Percentiles rank a stretch among this genome's conserved stretches.
These are phyloP conservation scores for Diglossa cyanea DNA, from an alignment of 2,797 vertebrate genomes.

Conservation along the genomic window DNA sequence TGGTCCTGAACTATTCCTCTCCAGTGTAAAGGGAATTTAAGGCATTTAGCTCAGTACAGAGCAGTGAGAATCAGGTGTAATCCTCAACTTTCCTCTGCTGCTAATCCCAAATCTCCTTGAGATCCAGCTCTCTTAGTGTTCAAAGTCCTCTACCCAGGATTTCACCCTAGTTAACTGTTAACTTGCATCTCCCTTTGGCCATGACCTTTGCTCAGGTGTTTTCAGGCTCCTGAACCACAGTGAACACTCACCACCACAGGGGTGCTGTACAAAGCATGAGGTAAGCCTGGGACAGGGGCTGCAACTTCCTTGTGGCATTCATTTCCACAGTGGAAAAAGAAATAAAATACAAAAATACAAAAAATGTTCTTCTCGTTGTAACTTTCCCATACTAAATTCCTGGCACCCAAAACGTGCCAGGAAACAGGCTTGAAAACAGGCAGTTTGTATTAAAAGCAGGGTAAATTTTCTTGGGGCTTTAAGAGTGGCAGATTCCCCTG, in stretches of 20 bases:
- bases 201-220: background rate
- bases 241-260: background rate
- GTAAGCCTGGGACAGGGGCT: background rate
- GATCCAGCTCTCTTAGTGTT: background rate
- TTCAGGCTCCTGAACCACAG: background rate
- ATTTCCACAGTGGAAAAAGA: conserved; percentile 4
- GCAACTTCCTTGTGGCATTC: background rate
- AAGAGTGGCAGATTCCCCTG: background rate
- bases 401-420: background rate
- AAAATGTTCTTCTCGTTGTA: background rate
- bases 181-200: background rate
- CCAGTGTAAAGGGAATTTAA: background rate
- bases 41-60: background rate
- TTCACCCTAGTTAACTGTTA: conserved; percentile 26
- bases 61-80: background rate
- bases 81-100: background rate
- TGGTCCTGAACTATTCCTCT: background rate
- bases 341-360: background rate
- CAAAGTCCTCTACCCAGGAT: background rate
- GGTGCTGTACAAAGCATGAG: background rate
- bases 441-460: background rate
- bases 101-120: background rate
- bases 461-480: background rate
- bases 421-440: background rate
- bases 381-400: background rate